Evolutionary conservation across 2,113 vertebrate species (phyloP), one percentile per base, ranked within the genome.

Genomic region (Rhinoptilus africanus): DNA sequence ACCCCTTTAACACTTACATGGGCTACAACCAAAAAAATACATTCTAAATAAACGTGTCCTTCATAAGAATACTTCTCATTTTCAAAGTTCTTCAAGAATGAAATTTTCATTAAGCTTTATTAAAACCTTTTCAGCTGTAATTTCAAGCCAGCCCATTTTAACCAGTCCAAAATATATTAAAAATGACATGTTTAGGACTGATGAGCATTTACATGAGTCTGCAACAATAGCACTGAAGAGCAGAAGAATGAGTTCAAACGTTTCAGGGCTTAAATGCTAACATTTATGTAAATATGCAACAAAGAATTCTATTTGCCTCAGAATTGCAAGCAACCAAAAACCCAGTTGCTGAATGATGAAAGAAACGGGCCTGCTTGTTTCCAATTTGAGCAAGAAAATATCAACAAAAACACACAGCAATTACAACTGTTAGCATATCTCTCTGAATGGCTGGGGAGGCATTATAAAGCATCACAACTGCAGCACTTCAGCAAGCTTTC

Each of bases 221-320:
- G 47, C 68, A 91, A 93, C 68, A 95, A 30, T 62, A 89, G 92
- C 14, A 57, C 0, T 86, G 83, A 89, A 93, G 59, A 93, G 69
- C 30, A 87, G 24, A 94, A 80, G 62, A 79, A 84, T 92, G 73
- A 67, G 37, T 71, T 94, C 27, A 73, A 94, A 69, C 28, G 79
- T 35, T 76, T 88, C 41, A 63, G 67, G 16, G 21, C 43, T 90
- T 88, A 83, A 94, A 85, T 28, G 50, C 47, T 64, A 82, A 35
- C 53, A 69, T 24, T 86, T 89, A 94, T 27, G 53, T 56, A 93
- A 89, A 93, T 43, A 87, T 7, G 77, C 28, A 88, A 83, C 28
- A 91, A 71, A 81, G 51, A 95, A 91, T 50, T 86, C 48, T 87
- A 26, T 87, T 94, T 96, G 91, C 48, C 74, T 73, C 57, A 92